Evolutionary conservation across 2,113 vertebrate species (phyloP), one percentile per base, ranked within the genome.

Genomic region (Etheostoma cragini): DNA sequence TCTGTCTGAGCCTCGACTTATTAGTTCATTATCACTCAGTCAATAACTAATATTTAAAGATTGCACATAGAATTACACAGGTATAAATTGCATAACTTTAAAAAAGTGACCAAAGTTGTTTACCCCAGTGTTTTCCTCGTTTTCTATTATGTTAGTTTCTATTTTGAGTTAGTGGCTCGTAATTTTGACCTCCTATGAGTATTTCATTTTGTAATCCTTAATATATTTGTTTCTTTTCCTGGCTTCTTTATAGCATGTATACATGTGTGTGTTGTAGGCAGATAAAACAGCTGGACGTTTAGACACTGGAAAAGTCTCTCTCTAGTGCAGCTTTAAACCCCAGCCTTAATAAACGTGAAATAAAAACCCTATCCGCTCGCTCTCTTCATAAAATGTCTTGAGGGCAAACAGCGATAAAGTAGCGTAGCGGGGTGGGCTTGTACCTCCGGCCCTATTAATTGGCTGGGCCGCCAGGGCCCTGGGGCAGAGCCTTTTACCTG

Each of bases 361-460:
- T 82, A 90, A 88, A 90, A 90, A 77, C 76, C 64, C 70, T 72
- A 50, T 65, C 62, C 60, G 12, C 77, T 81, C 12, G 0, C 78
- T 81, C 80, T 83, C 80, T 87, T 86, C 87, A 84, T 87, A 89
- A 93, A 93, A 88, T 87, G 89, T 89, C 90, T 92, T 66, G 87
- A 90, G 91, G 91, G 83, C 80, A 87, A 82, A 88, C 60, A 89
- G 73, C 52, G 80, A 93, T 94, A 93, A 94, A 91, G 91, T 82
- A 83, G 88, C 66, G 82, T 82, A 83, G 88, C 66, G 82, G 64
- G 80, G 84, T 86, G 84, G 92, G 88, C 89, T 88, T 88, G 84
- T 88, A 91, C 93, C 88, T 89, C 72, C 79, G 78, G 93, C 88
- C 89, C 87, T 91, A 93, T 95, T 95, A 95, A 94, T 94, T 95